These are phyloP conservation scores for Marmota flaviventris DNA, from an alignment of 2,113 vertebrate species.

Conservation along the genomic window DNA sequence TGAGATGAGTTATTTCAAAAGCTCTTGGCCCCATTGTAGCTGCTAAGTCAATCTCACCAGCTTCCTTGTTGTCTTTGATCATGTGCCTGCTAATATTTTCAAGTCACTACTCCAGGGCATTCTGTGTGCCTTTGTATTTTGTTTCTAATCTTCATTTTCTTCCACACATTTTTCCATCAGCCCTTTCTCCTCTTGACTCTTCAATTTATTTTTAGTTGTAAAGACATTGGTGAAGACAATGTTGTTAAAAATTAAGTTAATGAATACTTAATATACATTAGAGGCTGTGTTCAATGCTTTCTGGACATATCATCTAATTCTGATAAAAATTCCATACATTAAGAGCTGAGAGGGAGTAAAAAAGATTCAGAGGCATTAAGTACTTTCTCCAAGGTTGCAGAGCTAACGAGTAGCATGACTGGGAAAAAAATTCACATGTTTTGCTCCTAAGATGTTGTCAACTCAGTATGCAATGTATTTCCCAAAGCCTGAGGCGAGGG, in stretches of 20 bases:
- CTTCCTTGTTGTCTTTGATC: neutral
- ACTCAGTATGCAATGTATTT: neutral
- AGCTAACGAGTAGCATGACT: neutral
- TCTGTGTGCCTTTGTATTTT: neutral
- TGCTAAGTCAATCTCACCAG: neutral
- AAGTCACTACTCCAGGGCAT: neutral
- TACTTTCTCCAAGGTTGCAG: neutral
- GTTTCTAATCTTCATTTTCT: neutral
- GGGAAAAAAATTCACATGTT: neutral
- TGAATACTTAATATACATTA: neutral
- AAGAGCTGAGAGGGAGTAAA: neutral
- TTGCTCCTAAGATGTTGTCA: neutral
- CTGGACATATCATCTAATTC: neutral
- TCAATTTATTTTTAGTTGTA: neutral
- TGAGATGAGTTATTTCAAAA: neutral
- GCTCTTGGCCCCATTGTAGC: neutral
- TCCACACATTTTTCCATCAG: neutral
- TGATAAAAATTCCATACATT: neutral
- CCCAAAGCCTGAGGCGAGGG: neutral
- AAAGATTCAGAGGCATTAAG: neutral
- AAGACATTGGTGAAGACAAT: neutral
- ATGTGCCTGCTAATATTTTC: neutral
- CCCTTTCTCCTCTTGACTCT: neutral
- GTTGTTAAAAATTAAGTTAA: neutral
- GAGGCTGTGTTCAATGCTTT: neutral